Evolutionary conservation across 2,113 vertebrate species (phyloP).

Genomic region (Vulpes lagopus): DNA sequence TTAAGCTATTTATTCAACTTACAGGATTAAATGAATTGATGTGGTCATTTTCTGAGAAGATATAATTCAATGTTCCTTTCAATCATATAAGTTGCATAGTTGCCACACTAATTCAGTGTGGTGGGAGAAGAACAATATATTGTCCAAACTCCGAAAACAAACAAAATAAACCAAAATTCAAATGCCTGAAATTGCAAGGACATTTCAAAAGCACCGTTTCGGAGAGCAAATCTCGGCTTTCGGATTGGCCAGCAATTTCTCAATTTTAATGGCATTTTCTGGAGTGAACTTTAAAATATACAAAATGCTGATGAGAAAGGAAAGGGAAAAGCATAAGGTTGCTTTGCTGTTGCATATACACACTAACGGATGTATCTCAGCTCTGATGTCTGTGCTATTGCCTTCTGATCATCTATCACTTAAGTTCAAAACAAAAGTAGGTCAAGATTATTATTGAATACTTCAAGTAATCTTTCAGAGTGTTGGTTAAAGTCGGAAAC

Average conservation of each 20-base stretch:
- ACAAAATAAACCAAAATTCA: constrained; percentile 14
- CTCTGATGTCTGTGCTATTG: not conserved
- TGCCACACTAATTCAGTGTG: constrained; percentile 40
- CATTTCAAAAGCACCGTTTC: constrained; percentile 60
- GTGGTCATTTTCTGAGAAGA: constrained; percentile 50
- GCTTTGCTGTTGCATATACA: not conserved
- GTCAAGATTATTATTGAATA: constrained; percentile 33
- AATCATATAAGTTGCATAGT: constrained; percentile 56
- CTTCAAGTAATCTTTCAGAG: constrained; percentile 32
- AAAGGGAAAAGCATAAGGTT: not conserved
- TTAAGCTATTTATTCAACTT: constrained; percentile 55
- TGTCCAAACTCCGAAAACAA: constrained; percentile 64
- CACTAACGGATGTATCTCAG: not conserved
- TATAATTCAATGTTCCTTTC: not conserved
- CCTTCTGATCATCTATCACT: not conserved
- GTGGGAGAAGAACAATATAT: not conserved
- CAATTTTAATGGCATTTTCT: constrained; percentile 23
- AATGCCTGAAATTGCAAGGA: constrained; percentile 38
- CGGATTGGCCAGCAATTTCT: constrained; percentile 45
- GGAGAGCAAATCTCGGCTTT: not conserved
- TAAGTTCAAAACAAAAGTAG: constrained; percentile 44
- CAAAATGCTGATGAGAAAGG: not conserved
- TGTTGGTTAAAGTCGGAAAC: constrained; percentile 2
- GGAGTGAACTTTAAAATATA: not conserved
- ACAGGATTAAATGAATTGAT: constrained; percentile 37